Conservation (phyloP, 2,888 invertebrate species). For the Brachynemurus nebulosus region DNA sequence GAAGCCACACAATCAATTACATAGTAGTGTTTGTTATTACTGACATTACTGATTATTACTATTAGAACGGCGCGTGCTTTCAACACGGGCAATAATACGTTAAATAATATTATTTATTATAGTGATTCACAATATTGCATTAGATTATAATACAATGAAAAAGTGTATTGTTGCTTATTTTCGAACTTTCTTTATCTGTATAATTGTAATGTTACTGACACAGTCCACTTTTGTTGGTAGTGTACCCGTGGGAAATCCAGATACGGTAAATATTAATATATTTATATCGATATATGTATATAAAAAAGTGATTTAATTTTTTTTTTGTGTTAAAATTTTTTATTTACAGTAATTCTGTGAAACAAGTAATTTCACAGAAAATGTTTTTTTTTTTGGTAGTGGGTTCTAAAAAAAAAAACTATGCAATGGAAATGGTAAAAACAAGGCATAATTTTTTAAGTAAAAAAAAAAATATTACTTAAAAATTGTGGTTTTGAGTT, state of each 20-base stretch:
- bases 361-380: no score
- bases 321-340: no score
- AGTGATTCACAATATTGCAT: no score
- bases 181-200: not conserved
- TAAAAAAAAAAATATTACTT: no score
- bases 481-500: no score
- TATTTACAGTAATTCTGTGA: no score
- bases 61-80: not conserved
- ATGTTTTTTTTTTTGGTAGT: no score
- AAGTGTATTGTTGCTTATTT: conserved; percentile 3
- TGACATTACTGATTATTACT: not conserved
- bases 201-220: not conserved
- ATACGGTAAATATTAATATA: conserved; percentile 5
- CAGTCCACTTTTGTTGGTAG: not conserved
- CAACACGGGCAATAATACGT: not conserved
- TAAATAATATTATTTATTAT: conserved; percentile 11
- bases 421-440: no score
- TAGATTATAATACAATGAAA: conserved; percentile 2
- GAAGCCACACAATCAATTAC: not conserved
- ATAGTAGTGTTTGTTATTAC: not conserved
- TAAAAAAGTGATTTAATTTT: no score
- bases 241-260: conserved; percentile 8
- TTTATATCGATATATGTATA: no score
- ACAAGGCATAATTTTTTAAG: no score
- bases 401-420: no score